phyloP scores from a whole-genome alignment of 2,888 invertebrate genomes.

The Tridacna gigas region DNA sequence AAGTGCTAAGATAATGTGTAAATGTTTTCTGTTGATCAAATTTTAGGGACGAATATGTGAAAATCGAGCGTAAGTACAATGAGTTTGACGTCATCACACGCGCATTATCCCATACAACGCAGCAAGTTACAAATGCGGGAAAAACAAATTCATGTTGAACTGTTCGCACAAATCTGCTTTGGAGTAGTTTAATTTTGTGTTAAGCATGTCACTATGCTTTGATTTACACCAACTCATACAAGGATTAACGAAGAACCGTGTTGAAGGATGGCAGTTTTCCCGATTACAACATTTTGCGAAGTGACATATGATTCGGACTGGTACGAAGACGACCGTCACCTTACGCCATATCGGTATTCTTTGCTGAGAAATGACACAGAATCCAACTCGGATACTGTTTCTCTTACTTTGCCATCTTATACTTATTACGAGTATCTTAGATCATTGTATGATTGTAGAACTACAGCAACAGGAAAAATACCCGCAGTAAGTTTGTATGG shows the following conservation, averaged over 20 bases:
- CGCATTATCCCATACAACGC: slow-evolving; percentile 35
- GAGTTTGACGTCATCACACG: slow-evolving; percentile 55
- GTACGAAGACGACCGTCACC: slow-evolving; percentile 63
- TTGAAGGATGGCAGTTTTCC: slow-evolving; percentile 13
- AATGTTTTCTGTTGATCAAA: neutral
- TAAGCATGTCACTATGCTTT: too few relatives aligned
- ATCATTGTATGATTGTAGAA: slow-evolving; percentile 68
- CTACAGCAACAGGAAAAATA: slow-evolving; percentile 50
- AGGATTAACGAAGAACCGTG: slow-evolving; percentile 5
- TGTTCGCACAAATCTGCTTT: too few relatives aligned
- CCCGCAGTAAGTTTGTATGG: slow-evolving; percentile 47
- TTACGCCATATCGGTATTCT: slow-evolving; percentile 68
- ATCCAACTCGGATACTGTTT: slow-evolving; percentile 64
- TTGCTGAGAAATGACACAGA: slow-evolving; percentile 58
- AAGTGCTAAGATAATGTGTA: neutral
- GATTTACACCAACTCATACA: too few relatives aligned
- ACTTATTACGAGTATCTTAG: slow-evolving; percentile 71
- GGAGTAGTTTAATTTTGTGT: too few relatives aligned
- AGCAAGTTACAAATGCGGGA: slow-evolving; percentile 51
- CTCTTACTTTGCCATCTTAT: slow-evolving; percentile 66
- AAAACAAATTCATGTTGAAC: slow-evolving; percentile 11
- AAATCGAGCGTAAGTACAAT: slow-evolving; percentile 35
- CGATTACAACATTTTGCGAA: slow-evolving; percentile 70
- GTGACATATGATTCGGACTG: slow-evolving; percentile 74
- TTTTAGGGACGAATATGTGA: neutral